phyloP scores from a whole-genome alignment of 2,888 invertebrate species.

The Folsomia candida region DNA sequence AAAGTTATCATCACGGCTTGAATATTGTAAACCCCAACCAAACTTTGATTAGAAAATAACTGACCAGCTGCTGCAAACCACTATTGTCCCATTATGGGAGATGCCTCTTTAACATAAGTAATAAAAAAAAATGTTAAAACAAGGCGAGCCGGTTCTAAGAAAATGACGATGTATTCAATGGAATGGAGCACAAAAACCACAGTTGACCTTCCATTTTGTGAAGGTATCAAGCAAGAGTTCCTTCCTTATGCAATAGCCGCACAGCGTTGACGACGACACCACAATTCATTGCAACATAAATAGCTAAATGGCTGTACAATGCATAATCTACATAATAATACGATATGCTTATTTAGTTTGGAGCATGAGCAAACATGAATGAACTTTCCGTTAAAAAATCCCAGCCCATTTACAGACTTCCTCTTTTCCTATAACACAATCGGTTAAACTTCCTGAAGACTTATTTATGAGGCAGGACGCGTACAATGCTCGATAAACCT shows the following conservation, averaged over 20 bases:
- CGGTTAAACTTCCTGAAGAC: too few relatives aligned
- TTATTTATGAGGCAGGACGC: too few relatives aligned
- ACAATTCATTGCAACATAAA: too few relatives aligned
- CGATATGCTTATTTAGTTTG: too few relatives aligned
- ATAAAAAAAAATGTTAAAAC: neutral
- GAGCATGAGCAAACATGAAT: too few relatives aligned
- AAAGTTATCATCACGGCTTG: too few relatives aligned
- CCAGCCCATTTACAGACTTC: neutral
- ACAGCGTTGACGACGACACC: too few relatives aligned
- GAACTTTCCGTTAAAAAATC: too few relatives aligned
- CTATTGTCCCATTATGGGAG: neutral
- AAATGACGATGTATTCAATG: neutral
- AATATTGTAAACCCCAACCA: neutral
- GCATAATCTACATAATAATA: too few relatives aligned
- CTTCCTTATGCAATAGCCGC: neutral
- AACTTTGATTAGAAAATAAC: neutral
- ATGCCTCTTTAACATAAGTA: neutral
- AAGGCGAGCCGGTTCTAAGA: neutral
- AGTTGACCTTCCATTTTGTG: slow-evolving; percentile 8
- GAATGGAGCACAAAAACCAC: neutral
- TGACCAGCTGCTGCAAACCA: neutral
- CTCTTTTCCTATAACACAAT: too few relatives aligned
- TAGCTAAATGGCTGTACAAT: too few relatives aligned
- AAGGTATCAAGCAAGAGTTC: neutral
- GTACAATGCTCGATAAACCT: too few relatives aligned